Percentiles rank a stretch among this genome's conserved stretches.
phyloP scores from a whole-genome alignment of 2,888 invertebrate species.

The Tipula lateralis region DNA sequence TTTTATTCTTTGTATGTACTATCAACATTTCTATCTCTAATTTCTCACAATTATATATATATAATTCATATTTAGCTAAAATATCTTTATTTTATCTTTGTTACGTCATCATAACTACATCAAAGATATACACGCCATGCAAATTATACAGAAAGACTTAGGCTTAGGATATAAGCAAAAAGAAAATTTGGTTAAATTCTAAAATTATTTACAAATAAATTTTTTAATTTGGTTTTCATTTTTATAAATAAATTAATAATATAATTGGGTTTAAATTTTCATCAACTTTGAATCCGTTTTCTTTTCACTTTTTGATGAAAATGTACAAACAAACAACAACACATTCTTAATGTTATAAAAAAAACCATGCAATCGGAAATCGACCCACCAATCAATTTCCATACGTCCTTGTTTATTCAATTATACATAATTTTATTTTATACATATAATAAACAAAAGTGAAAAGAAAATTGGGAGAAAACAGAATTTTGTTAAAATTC shows the following conservation, averaged over 20 bases:
- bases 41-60: too few species aligned
- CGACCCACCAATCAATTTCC: background rate
- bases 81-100: slow-evolving; percentile 33
- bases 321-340: background rate
- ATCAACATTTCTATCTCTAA: background rate
- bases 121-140: background rate
- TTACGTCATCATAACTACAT: background rate
- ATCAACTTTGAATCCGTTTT: background rate
- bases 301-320: background rate
- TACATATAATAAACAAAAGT: background rate
- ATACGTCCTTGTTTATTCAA: background rate
- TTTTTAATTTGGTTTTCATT: slow-evolving; percentile 25
- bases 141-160: background rate
- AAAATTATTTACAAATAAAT: background rate
- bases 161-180: background rate
- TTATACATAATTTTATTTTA: background rate
- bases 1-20: background rate
- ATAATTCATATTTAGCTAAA: background rate
- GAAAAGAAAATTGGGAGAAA: slow-evolving; percentile 3
- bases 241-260: slow-evolving; percentile 12
- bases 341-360: background rate
- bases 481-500: slow-evolving; percentile 26
- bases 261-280: background rate
- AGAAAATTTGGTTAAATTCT: slow-evolving; percentile 26
- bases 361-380: background rate